These are phyloP conservation scores for Threskiornis aethiopicus DNA, from an alignment of 2,797 vertebrate genomes.

Conservation along the genomic window DNA sequence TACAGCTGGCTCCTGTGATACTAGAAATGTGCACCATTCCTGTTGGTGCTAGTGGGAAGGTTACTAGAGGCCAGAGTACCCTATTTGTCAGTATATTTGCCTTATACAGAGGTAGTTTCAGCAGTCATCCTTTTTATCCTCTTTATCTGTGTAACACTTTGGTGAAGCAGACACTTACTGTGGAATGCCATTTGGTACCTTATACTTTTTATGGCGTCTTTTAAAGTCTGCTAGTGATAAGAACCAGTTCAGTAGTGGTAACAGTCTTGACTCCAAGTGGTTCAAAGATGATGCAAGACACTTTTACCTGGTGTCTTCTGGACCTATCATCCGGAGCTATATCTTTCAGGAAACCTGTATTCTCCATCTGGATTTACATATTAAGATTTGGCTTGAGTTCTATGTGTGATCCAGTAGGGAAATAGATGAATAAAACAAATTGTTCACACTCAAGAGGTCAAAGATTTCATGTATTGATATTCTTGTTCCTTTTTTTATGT, in stretches of 20 bases:
- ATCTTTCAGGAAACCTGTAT: not conserved
- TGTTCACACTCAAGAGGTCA: not conserved
- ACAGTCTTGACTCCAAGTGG: not conserved
- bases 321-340: not conserved
- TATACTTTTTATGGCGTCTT: not conserved
- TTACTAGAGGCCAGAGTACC: not conserved
- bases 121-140: not conserved
- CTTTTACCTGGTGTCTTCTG: not conserved
- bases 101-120: not conserved
- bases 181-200: not conserved
- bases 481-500: not conserved
- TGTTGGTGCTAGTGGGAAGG: not conserved
- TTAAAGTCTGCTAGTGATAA: not conserved
- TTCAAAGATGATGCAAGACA: not conserved
- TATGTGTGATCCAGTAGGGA: not conserved
- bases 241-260: not conserved
- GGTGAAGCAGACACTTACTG: not conserved
- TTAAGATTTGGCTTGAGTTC: not conserved
- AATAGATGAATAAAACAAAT: not conserved
- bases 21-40: not conserved
- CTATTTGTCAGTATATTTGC: not conserved
- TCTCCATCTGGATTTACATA: not conserved
- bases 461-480: accelerated
- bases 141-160: not conserved
- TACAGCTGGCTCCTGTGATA: not conserved